These are phyloP conservation scores for Drosophila quasianomalipes DNA, from an alignment of 2,888 invertebrate species.

Conservation along the genomic window DNA sequence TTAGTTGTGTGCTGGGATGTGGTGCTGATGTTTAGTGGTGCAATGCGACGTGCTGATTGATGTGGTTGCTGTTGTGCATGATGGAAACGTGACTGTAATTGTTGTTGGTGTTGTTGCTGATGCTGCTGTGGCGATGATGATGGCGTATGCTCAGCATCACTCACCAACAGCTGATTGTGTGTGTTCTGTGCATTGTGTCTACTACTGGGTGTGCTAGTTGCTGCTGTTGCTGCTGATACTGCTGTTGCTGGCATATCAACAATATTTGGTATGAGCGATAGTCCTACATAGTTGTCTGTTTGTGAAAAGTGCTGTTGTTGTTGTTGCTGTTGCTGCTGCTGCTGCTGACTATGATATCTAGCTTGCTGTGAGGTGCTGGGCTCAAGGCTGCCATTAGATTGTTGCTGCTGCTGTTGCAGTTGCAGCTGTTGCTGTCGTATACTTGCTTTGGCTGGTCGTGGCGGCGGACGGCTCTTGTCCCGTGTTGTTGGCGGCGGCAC, in stretches of 20 bases:
- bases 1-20: constrained; percentile 58
- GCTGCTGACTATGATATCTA: constrained; percentile 69
- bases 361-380: constrained; percentile 76
- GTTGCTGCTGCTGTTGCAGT: constrained; percentile 28
- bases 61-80: constrained; percentile 59
- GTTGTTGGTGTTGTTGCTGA: constrained; percentile 48
- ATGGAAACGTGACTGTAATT: constrained; percentile 64
- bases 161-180: constrained; percentile 77
- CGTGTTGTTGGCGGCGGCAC: constrained; percentile 77
- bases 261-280: constrained; percentile 76
- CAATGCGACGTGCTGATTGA: constrained; percentile 71
- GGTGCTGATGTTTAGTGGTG: constrained; percentile 60
- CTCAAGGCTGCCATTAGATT: constrained; percentile 56
- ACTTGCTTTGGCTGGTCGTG: constrained; percentile 83
- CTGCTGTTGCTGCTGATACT: constrained; percentile 20
- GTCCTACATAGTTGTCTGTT: constrained; percentile 82
- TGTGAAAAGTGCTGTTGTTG: constrained; percentile 82
- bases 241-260: constrained; percentile 65
- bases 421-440: constrained; percentile 62
- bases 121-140: constrained; percentile 49
- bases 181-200: constrained; percentile 53
- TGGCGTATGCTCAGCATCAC: constrained; percentile 68
- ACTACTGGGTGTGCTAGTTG: constrained; percentile 61
- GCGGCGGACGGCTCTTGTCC: constrained; percentile 76
- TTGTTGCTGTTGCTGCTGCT: constrained; percentile 71